These are phyloP conservation scores for Oegoconia quadripuncta DNA, from an alignment of 2,888 invertebrate species.

Conservation along the genomic window DNA sequence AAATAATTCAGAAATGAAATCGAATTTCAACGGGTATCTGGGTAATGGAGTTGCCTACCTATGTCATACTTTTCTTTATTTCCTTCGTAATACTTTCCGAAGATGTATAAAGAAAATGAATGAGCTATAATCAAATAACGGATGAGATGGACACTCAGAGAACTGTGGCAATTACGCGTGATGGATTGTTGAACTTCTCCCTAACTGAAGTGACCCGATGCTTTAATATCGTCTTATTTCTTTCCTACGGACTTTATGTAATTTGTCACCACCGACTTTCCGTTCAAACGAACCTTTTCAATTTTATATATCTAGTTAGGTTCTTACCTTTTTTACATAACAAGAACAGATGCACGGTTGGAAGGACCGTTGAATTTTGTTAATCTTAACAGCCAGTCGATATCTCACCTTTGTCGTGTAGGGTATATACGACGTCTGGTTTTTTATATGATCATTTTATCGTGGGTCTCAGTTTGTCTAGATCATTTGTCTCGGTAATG, in stretches of 20 bases:
- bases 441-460: no score
- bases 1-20: neutral
- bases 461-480: no score
- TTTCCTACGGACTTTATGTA: slow-evolving; percentile 43
- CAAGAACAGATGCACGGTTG: no score
- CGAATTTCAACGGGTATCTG: no score
- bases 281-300: slow-evolving; percentile 15
- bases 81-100: neutral
- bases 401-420: no score
- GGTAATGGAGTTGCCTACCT: no score
- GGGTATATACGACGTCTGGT: no score
- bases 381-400: no score
- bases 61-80: no score
- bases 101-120: slow-evolving; percentile 21
- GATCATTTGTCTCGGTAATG: no score
- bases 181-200: slow-evolving; percentile 63
- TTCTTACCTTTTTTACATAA: no score
- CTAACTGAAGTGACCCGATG: slow-evolving; percentile 53
- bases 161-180: slow-evolving; percentile 64
- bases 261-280: slow-evolving; percentile 47
- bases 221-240: slow-evolving; percentile 64
- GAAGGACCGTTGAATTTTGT: no score
- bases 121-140: slow-evolving; percentile 57
- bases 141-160: slow-evolving; percentile 46
- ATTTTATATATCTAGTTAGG: neutral